These are phyloP conservation scores for Lomographa bimaculata DNA, from an alignment of 2,888 invertebrate genomes.

Conservation along the genomic window DNA sequence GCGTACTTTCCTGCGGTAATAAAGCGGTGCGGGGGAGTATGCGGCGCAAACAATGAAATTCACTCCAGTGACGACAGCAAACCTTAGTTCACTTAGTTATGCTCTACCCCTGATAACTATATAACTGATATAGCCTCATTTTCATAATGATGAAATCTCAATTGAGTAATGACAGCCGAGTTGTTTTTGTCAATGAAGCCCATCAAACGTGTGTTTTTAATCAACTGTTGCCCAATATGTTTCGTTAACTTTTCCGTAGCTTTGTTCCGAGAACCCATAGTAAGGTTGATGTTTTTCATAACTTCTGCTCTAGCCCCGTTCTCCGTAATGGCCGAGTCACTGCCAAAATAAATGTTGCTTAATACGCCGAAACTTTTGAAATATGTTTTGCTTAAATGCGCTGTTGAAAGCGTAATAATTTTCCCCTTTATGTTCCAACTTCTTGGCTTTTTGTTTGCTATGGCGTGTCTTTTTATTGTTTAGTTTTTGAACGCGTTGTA, in stretches of 20 bases:
- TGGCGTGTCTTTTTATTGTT: conserved; percentile 32
- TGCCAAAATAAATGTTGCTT: conserved; percentile 84
- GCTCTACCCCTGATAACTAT: too few species aligned
- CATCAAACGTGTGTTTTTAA: too few species aligned
- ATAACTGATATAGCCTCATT: too few species aligned
- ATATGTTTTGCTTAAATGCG: conserved; percentile 81
- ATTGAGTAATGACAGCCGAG: too few species aligned
- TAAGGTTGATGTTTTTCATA: conserved; percentile 63
- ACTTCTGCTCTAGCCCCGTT: conserved; percentile 51
- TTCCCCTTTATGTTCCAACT: conserved; percentile 67
- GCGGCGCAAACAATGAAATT: too few species aligned
- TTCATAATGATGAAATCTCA: too few species aligned
- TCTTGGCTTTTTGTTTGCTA: conserved; percentile 36
- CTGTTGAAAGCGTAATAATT: conserved; percentile 80
- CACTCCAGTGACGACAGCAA: too few species aligned
- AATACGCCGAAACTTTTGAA: conserved; percentile 82
- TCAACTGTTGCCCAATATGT: too few species aligned
- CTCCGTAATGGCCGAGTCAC: conserved; percentile 74
- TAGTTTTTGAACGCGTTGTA: conserved; percentile 15
- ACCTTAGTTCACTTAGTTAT: too few species aligned
- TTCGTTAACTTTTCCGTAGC: background rate
- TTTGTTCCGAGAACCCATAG: conserved; percentile 34
- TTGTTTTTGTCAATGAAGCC: too few species aligned
- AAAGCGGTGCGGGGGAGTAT: too few species aligned
- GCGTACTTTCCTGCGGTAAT: too few species aligned